A percentile compares a stretch with the other conserved stretches of the same genome.
phyloP scores from a whole-genome alignment of 1,140 invertebrate genomes.

The Microplitis mediator region DNA sequence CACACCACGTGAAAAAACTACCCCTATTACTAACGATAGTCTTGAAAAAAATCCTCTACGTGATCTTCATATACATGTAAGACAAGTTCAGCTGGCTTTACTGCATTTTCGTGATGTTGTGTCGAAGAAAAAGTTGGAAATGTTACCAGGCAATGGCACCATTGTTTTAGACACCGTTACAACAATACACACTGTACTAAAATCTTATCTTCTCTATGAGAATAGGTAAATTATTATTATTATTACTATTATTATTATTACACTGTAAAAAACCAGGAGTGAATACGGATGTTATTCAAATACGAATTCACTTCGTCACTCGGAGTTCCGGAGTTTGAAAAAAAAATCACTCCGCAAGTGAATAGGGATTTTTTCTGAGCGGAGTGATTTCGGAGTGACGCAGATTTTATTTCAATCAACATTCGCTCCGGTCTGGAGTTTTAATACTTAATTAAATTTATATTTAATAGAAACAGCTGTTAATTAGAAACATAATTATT shows the following conservation, averaged over 20 bases:
- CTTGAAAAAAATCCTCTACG: conserved; percentile 60
- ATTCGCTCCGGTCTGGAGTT: too few species aligned
- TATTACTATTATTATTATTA: not conserved
- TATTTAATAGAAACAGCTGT: too few species aligned
- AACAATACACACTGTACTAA: conserved; percentile 79
- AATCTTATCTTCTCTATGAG: conserved; percentile 72
- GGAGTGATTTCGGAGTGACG: too few species aligned
- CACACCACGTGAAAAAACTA: conserved; percentile 48
- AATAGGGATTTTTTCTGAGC: too few species aligned
- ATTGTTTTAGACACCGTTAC: conserved; percentile 90
- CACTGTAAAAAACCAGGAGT: too few species aligned
- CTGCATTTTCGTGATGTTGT: conserved; percentile 90
- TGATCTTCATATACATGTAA: conserved; percentile 57
- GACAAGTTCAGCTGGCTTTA: conserved; percentile 76
- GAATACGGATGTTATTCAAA: too few species aligned
- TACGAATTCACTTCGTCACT: too few species aligned
- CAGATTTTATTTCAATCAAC: too few species aligned
- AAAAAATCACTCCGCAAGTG: too few species aligned
- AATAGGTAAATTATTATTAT: conserved; percentile 66
- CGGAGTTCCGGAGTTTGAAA: too few species aligned
- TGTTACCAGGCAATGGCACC: conserved; percentile 89
- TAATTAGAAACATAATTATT: too few species aligned
- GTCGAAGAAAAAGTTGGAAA: conserved; percentile 87
- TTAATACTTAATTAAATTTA: too few species aligned
- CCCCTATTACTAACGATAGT: conserved; percentile 24